Conservation (phyloP, 1,140 invertebrate species). For the Alviniconcha marisindica region DNA sequence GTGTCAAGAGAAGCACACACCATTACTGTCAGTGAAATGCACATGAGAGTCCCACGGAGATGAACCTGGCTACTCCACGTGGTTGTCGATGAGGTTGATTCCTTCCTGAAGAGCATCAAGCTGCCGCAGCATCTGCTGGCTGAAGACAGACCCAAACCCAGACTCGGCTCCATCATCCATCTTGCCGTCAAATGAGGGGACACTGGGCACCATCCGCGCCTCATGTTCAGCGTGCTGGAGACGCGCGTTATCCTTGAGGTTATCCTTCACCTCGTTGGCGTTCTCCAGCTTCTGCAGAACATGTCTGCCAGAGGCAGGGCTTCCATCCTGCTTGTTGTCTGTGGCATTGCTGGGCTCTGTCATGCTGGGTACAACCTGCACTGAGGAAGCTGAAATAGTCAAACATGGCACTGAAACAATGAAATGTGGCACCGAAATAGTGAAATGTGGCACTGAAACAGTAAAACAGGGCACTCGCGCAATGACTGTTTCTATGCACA, state of each 20-base stretch:
- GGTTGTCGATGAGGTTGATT: neutral
- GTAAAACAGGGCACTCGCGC: neutral
- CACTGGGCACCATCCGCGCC: neutral
- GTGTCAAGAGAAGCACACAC: too few relatives aligned
- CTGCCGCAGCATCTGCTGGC: neutral
- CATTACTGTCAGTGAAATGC: too few relatives aligned
- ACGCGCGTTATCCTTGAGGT: too few relatives aligned
- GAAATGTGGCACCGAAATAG: neutral
- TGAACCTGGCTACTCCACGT: neutral
- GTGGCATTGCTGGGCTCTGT: neutral
- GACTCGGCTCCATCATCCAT: neutral
- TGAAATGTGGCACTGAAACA: neutral
- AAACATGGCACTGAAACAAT: neutral
- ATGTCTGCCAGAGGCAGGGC: neutral
- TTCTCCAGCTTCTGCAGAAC: neutral
- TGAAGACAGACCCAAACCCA: neutral
- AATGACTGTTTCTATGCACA: too few relatives aligned
- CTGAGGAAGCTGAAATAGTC: neutral
- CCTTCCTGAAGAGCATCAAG: neutral
- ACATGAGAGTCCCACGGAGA: too few relatives aligned
- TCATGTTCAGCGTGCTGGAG: neutral
- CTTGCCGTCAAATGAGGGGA: neutral
- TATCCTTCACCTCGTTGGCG: neutral
- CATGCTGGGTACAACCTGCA: neutral
- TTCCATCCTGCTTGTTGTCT: neutral